Base-by-base conservation (phyloP, 2,888 invertebrate species). In the Cyaniris semiargus region DNA sequence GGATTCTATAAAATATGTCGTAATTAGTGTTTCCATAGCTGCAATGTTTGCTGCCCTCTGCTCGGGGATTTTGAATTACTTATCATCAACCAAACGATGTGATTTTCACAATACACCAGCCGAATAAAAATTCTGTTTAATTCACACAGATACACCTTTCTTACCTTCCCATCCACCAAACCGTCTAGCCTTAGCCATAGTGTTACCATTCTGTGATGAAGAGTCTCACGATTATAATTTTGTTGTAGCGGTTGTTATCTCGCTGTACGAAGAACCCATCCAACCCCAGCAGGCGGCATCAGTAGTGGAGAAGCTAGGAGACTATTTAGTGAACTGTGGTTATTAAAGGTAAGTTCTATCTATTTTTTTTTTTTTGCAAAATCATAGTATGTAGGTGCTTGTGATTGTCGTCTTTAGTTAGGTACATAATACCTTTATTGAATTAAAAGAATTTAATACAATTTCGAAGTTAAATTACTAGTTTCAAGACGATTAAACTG, bases 251-350 rank as follows among this genome's bases (percentile, higher is more conserved):
- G 97, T 98, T 94, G 98, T 98, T 94, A 96, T 98, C 93, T 97
- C 98, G 94, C 96, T 98, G 92, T 98, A 98, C 92, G 97, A 98
- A 96, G 98, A 98, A 95, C 98, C 98, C 91, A 98, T 98, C 94
- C 98, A 98, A 95, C 98, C 98, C 94, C 98, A 98, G 95, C 98
- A 98, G 95, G 98, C 98, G 90, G 98, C 98, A 94, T 98, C 98
- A 86, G 97, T 98, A 95, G 98, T 98, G 94, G 98, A 98, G 96
- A 98, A 98, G 96, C 96, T 98, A 96, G 98, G 98, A 95, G 98
- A 98, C 95, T 98, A 98, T 96, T 97, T 98, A 96, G 96, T 98
- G 95, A 96, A 96, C 95, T 98, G 98, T 96, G 98, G 98, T 96
- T 98, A 97, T 97, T 98, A 98, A 96, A 96, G 95, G 95, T 76